Evolutionary conservation across 2,888 invertebrate genomes (phyloP), one percentile per base, ranked within the genome.

Genomic region (Rhamphomyia laevipes): DNA sequence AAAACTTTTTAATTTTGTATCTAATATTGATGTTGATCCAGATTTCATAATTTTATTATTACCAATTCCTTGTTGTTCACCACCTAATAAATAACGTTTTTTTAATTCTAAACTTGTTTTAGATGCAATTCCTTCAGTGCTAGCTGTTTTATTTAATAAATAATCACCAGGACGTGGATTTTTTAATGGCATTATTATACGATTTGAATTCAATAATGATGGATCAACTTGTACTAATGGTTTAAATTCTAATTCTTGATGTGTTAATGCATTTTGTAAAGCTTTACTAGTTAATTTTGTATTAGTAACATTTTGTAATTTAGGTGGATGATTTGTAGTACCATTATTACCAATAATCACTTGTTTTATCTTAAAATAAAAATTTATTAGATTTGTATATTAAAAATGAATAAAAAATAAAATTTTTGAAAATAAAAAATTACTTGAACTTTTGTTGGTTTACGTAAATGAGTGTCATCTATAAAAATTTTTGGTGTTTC

Each of bases 71-170:
- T 77, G 74, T 55, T 83, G 84, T 23, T 21, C 21, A 15, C 15
- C 42, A 1, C 89, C 89, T 12, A 90, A 73, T 16, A 91, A 72
- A 68, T 90, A 92, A 53, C 82, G 81, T 61, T 89, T 84, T 64
- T 91, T 91, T 42, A 91, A 75, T 70, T 91, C 90, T 46, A 91
- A 72, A 16, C 90, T 89, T 49, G 87, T 81, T 68, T 89, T 89
- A 15, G 89, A 86, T 12, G 90, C 90, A 49, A 91, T 82, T 17
- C 89, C 89, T 61, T 88, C 88, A 2, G 89, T 89, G 55, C 89
- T 89, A 54, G 87, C 84, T 1, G 89, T 86, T 60, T 88, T 79
- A 63, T 84, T 86, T 40, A 90, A 75, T 40, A 86, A 75, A 63
- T 86, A 87, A 55, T 86, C 85, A n/a, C 82, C 82, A 13, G 76